Evolutionary conservation across 1,140 invertebrate genomes (phyloP).

Genomic region (Drosophila albomicans): DNA sequence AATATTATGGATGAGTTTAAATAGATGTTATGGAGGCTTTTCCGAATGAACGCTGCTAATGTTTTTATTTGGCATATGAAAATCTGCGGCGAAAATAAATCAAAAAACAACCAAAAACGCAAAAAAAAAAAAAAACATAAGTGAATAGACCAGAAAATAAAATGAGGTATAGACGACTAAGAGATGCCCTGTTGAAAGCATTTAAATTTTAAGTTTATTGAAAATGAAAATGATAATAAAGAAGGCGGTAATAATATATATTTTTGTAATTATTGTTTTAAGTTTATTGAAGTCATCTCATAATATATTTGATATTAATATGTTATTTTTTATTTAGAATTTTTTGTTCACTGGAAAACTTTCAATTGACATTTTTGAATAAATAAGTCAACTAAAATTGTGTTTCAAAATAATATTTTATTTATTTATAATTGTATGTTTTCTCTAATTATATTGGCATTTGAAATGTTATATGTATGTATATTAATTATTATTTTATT

Average conservation of each 20-base stretch:
- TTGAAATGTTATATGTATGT: no score
- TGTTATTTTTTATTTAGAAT: no score
- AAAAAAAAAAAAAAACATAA: conserved; percentile 30
- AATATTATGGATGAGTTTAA: conserved; percentile 5
- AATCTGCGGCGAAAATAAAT: conserved; percentile 43
- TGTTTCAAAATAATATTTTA: no score
- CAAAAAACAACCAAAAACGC: conserved; percentile 8
- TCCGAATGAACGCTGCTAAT: conserved; percentile 13
- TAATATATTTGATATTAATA: no score
- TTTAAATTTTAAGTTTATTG: neutral
- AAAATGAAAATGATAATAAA: neutral
- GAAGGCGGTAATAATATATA: neutral
- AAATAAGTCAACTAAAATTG: no score
- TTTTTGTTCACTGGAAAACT: no score
- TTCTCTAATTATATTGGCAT: no score
- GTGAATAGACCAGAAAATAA: conserved; percentile 20
- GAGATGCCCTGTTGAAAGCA: conserved; percentile 11
- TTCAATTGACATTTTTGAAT: no score
- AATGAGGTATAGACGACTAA: conserved; percentile 1
- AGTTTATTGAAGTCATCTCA: no score
- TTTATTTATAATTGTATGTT: no score
- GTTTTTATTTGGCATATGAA: conserved; percentile 35
- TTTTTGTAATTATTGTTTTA: no score
- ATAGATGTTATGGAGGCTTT: conserved; percentile 2
- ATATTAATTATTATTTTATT: no score